Conservation (phyloP, 1,140 invertebrate species). For the Acyrthosiphon pisum region DNA sequence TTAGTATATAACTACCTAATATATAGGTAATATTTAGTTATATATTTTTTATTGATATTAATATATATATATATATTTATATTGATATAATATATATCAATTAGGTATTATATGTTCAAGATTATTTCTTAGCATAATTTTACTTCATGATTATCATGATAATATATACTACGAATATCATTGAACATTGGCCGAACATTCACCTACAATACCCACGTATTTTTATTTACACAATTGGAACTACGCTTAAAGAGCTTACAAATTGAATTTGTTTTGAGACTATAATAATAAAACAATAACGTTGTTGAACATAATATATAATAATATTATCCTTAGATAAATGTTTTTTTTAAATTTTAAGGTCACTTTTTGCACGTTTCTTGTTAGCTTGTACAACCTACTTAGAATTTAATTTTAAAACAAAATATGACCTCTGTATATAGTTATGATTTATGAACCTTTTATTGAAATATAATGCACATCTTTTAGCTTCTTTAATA, state of each 20-base stretch:
- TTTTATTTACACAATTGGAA: not conserved
- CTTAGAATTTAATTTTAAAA: not conserved
- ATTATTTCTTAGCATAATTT: no score
- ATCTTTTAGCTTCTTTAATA: not conserved
- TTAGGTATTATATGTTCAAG: no score
- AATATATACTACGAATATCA: no score
- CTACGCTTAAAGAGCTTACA: not conserved
- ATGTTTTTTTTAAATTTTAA: not conserved
- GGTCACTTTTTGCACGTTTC: not conserved
- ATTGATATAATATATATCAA: no score
- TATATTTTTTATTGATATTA: no score
- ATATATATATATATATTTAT: no score
- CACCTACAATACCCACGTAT: not conserved
- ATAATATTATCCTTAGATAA: not conserved
- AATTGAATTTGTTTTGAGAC: not conserved
- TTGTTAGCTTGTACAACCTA: not conserved
- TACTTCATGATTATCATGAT: no score
- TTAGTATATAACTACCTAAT: no score
- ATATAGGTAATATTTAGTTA: not conserved
- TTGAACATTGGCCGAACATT: not conserved
- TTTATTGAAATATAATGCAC: not conserved
- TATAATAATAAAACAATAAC: not conserved
- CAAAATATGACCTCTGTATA: not conserved
- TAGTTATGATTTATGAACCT: not conserved
- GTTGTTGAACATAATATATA: not conserved